Percentiles rank a stretch among this genome's conserved stretches.
Conservation (phyloP, 2,888 invertebrate species). For the Rotaria macrura region DNA sequence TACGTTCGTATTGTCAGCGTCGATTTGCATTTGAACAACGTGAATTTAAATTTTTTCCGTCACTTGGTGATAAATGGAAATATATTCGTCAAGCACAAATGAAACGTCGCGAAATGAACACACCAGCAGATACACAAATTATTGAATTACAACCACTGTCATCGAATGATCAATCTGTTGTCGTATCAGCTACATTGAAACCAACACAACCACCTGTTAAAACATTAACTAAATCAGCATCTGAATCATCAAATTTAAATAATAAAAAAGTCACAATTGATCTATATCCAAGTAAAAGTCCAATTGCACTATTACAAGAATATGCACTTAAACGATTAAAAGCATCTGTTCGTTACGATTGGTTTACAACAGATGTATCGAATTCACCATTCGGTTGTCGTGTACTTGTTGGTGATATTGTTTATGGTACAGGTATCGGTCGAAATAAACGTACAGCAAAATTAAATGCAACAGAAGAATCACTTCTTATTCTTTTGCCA, state of each 20-base stretch:
- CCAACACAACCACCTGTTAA: background rate
- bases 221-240: background rate
- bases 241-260: background rate
- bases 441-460: slow-evolving; percentile 31
- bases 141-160: background rate
- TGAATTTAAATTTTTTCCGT: slow-evolving; percentile 17
- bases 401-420: slow-evolving; percentile 27
- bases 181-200: background rate
- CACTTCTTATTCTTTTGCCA: background rate
- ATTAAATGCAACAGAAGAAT: slow-evolving; percentile 19
- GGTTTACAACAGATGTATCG: slow-evolving; percentile 25
- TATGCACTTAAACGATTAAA: slow-evolving; percentile 30
- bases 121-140: background rate
- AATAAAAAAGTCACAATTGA: slow-evolving; percentile 14
- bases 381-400: slow-evolving; percentile 28
- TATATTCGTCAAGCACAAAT: slow-evolving; percentile 20
- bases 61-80: slow-evolving; percentile 6
- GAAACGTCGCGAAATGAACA: slow-evolving; percentile 1
- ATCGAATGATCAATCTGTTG: background rate
- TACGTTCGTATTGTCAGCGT: slow-evolving; percentile 3
- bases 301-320: slow-evolving; percentile 29
- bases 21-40: background rate
- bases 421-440: slow-evolving; percentile 31
- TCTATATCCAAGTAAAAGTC: slow-evolving; percentile 22
- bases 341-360: slow-evolving; percentile 16